Conservation (phyloP, 2,888 invertebrate species). For the Dynastes tityus region DNA sequence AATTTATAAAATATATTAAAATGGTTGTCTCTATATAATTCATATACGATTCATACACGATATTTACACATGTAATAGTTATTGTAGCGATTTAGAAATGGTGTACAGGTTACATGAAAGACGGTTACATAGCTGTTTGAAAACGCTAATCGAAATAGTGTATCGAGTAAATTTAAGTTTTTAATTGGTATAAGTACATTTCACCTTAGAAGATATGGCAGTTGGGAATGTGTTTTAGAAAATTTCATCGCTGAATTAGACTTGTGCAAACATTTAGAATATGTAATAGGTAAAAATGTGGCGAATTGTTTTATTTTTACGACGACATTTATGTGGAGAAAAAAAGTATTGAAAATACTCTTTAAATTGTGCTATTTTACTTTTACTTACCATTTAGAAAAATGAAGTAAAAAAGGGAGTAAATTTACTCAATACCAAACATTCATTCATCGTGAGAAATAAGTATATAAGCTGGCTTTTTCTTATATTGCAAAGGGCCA, state of each 20-base stretch:
- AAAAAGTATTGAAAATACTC: no score
- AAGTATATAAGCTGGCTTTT: no score
- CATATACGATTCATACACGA: background rate
- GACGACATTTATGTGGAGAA: no score
- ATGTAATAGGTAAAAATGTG: background rate
- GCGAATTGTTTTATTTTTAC: background rate
- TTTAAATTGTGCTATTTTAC: no score
- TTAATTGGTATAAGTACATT: background rate
- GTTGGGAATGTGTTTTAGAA: constrained; percentile 6
- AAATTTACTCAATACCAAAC: constrained; percentile 30
- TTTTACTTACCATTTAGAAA: no score
- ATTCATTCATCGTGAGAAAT: background rate
- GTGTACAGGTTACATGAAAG: background rate
- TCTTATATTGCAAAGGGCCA: no score
- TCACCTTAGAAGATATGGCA: constrained; percentile 3
- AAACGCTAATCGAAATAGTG: background rate
- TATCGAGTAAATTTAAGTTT: constrained; percentile 11
- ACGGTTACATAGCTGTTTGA: background rate
- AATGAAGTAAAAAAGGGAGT: background rate
- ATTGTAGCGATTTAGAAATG: background rate
- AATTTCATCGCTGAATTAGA: constrained; percentile 1
- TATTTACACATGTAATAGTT: background rate
- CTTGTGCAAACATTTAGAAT: constrained; percentile 25
- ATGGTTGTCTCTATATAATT: background rate
- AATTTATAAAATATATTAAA: constrained; percentile 5